These are phyloP conservation scores for Acestrorhynchus altus DNA, from an alignment of 2,797 vertebrate genomes.

Conservation along the genomic window DNA sequence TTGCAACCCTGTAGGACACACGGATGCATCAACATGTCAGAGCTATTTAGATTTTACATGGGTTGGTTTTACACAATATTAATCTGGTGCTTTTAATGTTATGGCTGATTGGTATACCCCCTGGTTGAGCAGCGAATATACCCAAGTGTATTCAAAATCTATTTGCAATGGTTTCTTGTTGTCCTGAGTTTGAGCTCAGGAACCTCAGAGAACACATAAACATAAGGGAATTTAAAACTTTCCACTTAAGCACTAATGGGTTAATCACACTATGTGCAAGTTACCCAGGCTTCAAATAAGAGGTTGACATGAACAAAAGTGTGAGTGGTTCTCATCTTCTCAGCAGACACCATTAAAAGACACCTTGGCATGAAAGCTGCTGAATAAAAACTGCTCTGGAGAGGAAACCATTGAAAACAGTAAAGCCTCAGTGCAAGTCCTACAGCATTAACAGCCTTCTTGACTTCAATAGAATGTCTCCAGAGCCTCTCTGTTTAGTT, in stretches of 20 bases:
- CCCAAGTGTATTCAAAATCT: no score
- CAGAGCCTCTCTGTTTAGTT: constrained; percentile 17
- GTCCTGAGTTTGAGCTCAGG: not conserved
- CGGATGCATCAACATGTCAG: no score
- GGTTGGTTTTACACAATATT: no score
- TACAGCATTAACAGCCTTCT: constrained; percentile 12
- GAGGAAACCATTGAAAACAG: constrained; percentile 14
- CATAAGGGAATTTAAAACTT: not conserved
- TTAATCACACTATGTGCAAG: not conserved
- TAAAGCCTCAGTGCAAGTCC: constrained; percentile 3
- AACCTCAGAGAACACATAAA: not conserved
- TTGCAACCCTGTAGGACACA: no score
- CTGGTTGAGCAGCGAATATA: no score
- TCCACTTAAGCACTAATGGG: not conserved
- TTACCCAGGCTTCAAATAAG: not conserved
- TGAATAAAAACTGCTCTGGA: constrained; percentile 4
- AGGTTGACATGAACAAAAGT: not conserved
- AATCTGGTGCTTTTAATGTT: no score
- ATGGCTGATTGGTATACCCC: no score
- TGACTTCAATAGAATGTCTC: constrained; percentile 4
- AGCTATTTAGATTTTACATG: no score
- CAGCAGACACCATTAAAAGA: not conserved
- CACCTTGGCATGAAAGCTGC: constrained; percentile 5
- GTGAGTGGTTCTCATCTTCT: not conserved
- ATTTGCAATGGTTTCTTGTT: not conserved